Evolutionary conservation across 2,797 vertebrate species (phyloP), one percentile per base, ranked within the genome.

Genomic region (Parauchenoglanis ngamensis): DNA sequence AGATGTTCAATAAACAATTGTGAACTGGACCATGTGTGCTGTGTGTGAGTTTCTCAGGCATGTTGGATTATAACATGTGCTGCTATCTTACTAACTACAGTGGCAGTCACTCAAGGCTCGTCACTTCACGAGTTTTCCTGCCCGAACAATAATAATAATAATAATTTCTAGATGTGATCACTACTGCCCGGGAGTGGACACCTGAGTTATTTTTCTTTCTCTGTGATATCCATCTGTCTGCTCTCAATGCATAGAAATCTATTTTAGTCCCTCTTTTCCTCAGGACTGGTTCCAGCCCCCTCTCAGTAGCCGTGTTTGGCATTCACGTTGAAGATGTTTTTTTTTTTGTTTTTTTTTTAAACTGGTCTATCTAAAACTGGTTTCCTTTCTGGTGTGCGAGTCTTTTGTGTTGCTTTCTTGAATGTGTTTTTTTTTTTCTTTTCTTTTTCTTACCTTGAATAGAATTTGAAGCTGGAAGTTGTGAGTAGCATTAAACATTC

Each of bases 231-330:
- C 40, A 40, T 40, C 40, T 40, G 40, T 40, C 40, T 4, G 88
- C 92, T 89, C 91, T 86, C 75, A 84, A 89, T 90, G 86, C 90
- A 85, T 90, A 80, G 87, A 89, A 86, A 87, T 91, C 93, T 94
- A 90, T 94, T 96, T 96, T 85, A 91, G 92, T 86, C 90, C 86
- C 89, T 86, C 90, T 90, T 86, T 89, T 91, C 87, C 89, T 91
- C 85, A 65, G 21, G 87, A 85, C 88, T 91, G 91, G 88, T 94
- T 95, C 93, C 92, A 88, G 89, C 91, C 52, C 49, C 65, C 92
- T 91, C 89, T 90, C 89, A 76, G 76, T 63, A 85, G 78, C 31
- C 82, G 52, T 59, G 31, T 65, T 82, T 23, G 73, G 76, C 84
- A 40, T 25, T 40, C 70, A 85, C 65, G 57, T 84, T 31, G 54